Percentiles rank a stretch among this genome's conserved stretches.
These are phyloP conservation scores for Urocitellus parryii DNA, from an alignment of 2,113 vertebrate species.

Conservation along the genomic window DNA sequence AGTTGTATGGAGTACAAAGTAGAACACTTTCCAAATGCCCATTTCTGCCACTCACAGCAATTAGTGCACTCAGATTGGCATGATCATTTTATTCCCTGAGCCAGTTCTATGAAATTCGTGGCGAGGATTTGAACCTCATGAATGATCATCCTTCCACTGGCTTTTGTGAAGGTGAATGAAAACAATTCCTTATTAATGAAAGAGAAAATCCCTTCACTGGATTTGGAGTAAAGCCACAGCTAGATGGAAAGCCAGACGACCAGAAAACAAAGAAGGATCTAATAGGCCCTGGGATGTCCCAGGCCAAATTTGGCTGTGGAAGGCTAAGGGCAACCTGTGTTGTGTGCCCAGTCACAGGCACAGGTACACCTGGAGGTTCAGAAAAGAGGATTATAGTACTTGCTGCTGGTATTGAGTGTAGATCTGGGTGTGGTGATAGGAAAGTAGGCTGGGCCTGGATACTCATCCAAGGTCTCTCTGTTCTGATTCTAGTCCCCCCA, in stretches of 20 bases:
- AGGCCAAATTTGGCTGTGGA: neutral
- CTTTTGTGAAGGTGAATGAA: slow-evolving; percentile 14
- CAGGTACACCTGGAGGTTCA: neutral
- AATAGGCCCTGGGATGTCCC: neutral
- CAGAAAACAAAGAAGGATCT: neutral
- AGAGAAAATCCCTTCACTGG: neutral
- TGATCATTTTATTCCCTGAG: neutral
- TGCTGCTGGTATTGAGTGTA: neutral
- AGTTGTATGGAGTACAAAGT: neutral
- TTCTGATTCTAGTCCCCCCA: neutral
- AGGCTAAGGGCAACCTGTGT: too few relatives aligned
- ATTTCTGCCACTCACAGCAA: neutral
- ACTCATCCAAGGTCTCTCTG: neutral
- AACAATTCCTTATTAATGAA: neutral
- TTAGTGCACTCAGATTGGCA: neutral
- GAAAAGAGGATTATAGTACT: neutral
- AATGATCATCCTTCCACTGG: neutral
- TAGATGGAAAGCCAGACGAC: neutral
- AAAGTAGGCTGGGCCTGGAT: neutral
- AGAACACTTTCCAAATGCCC: neutral
- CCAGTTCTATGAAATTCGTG: neutral
- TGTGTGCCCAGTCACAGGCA: neutral
- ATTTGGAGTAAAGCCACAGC: neutral
- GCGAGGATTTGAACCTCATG: neutral
- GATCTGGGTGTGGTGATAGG: neutral